Percentiles rank a stretch among this genome's conserved stretches.
These are phyloP conservation scores for Elysia crispata DNA, from an alignment of 2,888 invertebrate genomes.

Conservation along the genomic window DNA sequence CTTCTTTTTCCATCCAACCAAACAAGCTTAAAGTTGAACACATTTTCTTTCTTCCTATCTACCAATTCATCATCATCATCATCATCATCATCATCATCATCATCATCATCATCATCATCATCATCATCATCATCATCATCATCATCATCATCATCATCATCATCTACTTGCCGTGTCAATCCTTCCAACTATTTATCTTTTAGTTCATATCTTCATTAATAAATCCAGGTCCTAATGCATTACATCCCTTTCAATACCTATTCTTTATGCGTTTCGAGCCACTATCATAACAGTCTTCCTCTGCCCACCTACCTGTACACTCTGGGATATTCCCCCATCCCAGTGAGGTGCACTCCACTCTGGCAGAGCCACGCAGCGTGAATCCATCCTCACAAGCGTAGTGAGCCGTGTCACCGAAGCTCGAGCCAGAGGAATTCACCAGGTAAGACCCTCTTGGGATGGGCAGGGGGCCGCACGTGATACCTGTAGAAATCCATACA, in stretches of 20 bases:
- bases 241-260: too few species aligned
- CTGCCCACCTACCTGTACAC: slow-evolving; percentile 58
- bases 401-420: slow-evolving; percentile 59
- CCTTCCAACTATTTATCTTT: too few species aligned
- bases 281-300: too few species aligned
- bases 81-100: slow-evolving; percentile 19
- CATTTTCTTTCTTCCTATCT: too few species aligned
- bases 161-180: too few species aligned
- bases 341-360: slow-evolving; percentile 55
- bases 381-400: slow-evolving; percentile 64
- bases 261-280: too few species aligned
- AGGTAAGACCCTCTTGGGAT: slow-evolving; percentile 58
- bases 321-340: slow-evolving; percentile 61
- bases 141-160: slow-evolving; percentile 28
- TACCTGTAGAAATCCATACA: slow-evolving; percentile 63
- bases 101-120: slow-evolving; percentile 20
- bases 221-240: too few species aligned
- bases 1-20: too few species aligned
- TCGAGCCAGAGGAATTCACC: slow-evolving; percentile 56
- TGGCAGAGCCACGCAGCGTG: slow-evolving; percentile 50
- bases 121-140: slow-evolving; percentile 28
- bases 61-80: background rate
- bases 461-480: slow-evolving; percentile 62
- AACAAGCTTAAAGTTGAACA: too few species aligned
- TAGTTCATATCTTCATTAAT: too few species aligned